Evolutionary conservation across 1,140 invertebrate species (phyloP).

Genomic region (Globodera ellingtonae): DNA sequence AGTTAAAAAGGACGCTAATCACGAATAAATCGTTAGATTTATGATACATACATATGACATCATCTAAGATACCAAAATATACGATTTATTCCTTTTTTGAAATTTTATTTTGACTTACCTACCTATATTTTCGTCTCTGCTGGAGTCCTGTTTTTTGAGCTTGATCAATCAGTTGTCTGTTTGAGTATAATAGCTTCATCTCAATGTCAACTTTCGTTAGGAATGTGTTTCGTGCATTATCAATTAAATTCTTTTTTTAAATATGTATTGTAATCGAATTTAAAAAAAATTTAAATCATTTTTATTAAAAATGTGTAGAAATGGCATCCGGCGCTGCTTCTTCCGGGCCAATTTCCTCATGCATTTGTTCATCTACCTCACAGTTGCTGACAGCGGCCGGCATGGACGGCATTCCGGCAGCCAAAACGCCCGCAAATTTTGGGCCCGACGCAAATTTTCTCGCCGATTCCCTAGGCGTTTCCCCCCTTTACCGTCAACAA

Average conservation of each 20-base stretch:
- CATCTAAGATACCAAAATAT: no score
- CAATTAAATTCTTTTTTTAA: neutral
- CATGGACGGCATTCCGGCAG: conserved; percentile 11
- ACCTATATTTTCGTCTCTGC: no score
- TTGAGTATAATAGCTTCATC: neutral
- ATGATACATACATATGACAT: no score
- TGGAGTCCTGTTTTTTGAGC: no score
- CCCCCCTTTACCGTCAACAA: conserved; percentile 59
- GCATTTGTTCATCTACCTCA: conserved; percentile 22
- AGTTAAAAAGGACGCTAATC: no score
- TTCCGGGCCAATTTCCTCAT: conserved; percentile 1
- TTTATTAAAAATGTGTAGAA: neutral
- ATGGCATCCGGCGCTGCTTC: conserved; percentile 9
- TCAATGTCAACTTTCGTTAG: neutral
- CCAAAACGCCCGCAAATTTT: conserved; percentile 31
- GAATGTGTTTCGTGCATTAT: neutral
- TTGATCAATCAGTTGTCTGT: neutral
- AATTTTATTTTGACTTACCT: no score
- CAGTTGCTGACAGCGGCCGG: conserved; percentile 17
- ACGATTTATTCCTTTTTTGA: no score
- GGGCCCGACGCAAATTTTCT: conserved; percentile 57
- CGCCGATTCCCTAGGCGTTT: conserved; percentile 58
- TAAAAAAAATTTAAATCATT: no score
- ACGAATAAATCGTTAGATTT: no score
- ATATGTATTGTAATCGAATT: neutral